phyloP scores from a whole-genome alignment of 2,797 vertebrate species.

The Poeciliopsis paucimaculata region DNA sequence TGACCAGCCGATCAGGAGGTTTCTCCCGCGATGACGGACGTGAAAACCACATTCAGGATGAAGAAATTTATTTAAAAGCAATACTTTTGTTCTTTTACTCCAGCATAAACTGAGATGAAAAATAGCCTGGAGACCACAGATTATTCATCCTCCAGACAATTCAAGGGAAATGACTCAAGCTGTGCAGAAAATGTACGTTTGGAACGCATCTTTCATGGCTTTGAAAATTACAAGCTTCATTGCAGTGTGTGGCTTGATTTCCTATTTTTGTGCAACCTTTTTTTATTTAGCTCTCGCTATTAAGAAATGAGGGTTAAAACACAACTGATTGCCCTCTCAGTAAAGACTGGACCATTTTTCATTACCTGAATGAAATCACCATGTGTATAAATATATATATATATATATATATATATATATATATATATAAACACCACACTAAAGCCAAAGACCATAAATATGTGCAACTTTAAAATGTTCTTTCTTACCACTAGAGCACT shows the following conservation, averaged over 20 bases:
- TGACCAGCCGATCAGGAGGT: conserved; percentile 11
- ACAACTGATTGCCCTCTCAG: neutral
- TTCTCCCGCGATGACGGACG: neutral
- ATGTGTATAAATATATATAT: too few relatives aligned
- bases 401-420: too few relatives aligned
- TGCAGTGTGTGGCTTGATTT: neutral
- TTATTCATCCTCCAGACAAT: neutral
- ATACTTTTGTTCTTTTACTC: neutral
- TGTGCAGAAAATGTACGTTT: neutral
- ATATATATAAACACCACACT: neutral
- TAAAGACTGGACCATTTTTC: neutral
- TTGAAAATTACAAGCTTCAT: neutral
- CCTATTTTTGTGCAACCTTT: neutral
- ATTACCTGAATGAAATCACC: neutral
- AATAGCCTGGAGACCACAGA: neutral
- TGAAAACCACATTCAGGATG: neutral
- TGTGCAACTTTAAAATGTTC: neutral
- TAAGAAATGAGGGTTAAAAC: neutral
- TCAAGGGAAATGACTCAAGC: neutral
- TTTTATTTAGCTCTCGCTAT: neutral
- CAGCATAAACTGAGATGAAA: neutral
- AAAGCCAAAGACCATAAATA: neutral
- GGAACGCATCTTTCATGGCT: neutral
- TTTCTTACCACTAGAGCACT: neutral
- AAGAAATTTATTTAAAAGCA: neutral